A percentile compares a stretch with the other conserved stretches of the same genome.
Conservation (phyloP, 1,140 invertebrate species). For the Drosophila asahinai region DNA sequence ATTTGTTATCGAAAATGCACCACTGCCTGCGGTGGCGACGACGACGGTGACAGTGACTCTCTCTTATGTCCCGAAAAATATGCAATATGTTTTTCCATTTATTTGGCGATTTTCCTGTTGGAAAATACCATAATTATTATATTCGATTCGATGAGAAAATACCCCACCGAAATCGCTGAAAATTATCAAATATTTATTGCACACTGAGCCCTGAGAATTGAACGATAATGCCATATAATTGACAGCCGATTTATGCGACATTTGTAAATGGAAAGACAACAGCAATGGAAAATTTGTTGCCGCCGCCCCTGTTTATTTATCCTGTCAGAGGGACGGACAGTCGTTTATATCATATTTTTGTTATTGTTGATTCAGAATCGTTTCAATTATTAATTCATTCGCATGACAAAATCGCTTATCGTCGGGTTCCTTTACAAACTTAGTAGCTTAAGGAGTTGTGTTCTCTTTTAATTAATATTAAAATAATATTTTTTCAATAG, state of each 20-base stretch:
- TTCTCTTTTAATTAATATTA: too few relatives aligned
- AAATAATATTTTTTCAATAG: too few relatives aligned
- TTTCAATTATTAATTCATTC: constrained; percentile 37
- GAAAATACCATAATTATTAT: constrained; percentile 12
- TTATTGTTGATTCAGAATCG: constrained; percentile 41
- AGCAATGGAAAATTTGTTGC: constrained; percentile 26
- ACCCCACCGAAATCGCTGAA: background rate
- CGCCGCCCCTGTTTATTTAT: constrained; percentile 14
- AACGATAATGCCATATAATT: constrained; percentile 71
- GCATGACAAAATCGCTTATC: background rate
- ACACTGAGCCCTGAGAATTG: constrained; percentile 15
- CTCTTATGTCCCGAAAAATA: constrained; percentile 43
- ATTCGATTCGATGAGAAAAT: background rate
- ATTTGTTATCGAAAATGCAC: constrained; percentile 66
- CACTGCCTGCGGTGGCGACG: constrained; percentile 31
- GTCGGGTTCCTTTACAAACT: too few relatives aligned
- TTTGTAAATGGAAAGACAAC: constrained; percentile 41
- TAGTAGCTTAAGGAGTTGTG: too few relatives aligned
- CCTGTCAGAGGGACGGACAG: background rate
- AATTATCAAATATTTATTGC: constrained; percentile 60
- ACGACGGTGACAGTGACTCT: background rate
- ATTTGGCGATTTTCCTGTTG: constrained; percentile 47
- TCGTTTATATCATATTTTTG: constrained; percentile 9
- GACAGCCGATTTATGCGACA: constrained; percentile 71
- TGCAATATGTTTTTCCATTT: constrained; percentile 47